Conservation (phyloP, 2,888 invertebrate genomes). For the Cistogaster globosa region DNA sequence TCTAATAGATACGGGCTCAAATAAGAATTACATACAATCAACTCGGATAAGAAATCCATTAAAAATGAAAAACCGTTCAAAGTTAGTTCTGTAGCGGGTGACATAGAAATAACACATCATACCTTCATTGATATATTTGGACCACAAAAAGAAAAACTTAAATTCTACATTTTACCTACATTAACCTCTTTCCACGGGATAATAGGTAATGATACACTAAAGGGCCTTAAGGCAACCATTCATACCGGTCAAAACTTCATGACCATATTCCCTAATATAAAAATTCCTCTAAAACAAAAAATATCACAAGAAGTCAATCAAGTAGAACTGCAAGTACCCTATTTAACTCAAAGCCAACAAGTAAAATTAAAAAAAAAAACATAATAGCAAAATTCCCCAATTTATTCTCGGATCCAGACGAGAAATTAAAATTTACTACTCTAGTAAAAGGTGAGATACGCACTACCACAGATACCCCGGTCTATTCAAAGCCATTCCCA, state of each 20-base stretch:
- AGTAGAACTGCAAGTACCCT: slow-evolving; percentile 21
- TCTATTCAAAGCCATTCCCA: too few relatives aligned
- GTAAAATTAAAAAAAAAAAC: too few relatives aligned
- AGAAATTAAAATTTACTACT: too few relatives aligned
- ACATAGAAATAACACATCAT: slow-evolving; percentile 25
- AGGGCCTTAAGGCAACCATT: slow-evolving; percentile 43
- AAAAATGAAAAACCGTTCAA: slow-evolving; percentile 37
- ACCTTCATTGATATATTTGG: slow-evolving; percentile 32
- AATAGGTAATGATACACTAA: slow-evolving; percentile 35
- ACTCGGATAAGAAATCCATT: too few relatives aligned
- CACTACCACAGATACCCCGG: too few relatives aligned
- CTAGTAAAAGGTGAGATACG: too few relatives aligned
- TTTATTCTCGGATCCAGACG: too few relatives aligned
- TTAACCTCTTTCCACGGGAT: slow-evolving; percentile 42
- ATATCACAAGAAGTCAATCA: slow-evolving; percentile 28
- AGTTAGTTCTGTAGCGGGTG: slow-evolving; percentile 22
- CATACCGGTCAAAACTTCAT: slow-evolving; percentile 39
- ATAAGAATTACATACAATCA: slow-evolving; percentile 18
- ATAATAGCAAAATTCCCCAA: too few relatives aligned
- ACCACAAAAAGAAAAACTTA: slow-evolving; percentile 9
- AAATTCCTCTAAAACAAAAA: slow-evolving; percentile 40
- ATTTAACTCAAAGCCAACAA: slow-evolving; percentile 3
- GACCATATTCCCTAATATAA: slow-evolving; percentile 29
- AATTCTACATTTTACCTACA: slow-evolving; percentile 47
- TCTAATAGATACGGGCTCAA: slow-evolving; percentile 40